Evolutionary conservation across 2,888 invertebrate genomes (phyloP).

Genomic region (Salticus scenicus): DNA sequence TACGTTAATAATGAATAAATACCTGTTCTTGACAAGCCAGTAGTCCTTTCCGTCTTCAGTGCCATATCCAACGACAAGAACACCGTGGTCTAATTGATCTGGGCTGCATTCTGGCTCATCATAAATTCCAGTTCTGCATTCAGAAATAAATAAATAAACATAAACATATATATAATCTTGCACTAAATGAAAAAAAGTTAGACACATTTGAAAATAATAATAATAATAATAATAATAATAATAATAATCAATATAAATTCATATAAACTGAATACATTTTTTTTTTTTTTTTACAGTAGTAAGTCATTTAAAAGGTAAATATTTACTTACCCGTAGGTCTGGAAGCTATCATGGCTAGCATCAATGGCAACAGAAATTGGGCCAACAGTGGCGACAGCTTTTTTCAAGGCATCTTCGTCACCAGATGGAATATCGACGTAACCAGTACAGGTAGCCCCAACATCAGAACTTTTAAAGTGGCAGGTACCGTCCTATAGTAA

Average conservation of each 20-base stretch:
- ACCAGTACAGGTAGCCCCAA: constrained; percentile 73
- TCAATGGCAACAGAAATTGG: constrained; percentile 74
- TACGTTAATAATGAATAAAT: no score
- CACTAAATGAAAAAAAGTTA: no score
- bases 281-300: no score
- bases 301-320: no score
- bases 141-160: no score
- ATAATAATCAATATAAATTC: no score
- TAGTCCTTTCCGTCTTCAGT: constrained; percentile 55
- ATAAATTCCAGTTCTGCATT: constrained; percentile 78
- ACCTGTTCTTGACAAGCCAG: constrained; percentile 65
- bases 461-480: constrained; percentile 75
- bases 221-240: no score
- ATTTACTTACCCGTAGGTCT: constrained; percentile 69
- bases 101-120: constrained; percentile 82
- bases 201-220: no score
- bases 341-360: constrained; percentile 72
- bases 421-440: constrained; percentile 74
- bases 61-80: constrained; percentile 47
- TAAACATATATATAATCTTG: no score
- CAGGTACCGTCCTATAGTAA: constrained; percentile 12
- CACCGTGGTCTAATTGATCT: constrained; percentile 37
- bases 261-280: no score
- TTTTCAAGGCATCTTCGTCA: constrained; percentile 73
- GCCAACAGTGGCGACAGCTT: constrained; percentile 74